Conservation (phyloP, 2,113 vertebrate genomes). For the Mugil cephalus region DNA sequence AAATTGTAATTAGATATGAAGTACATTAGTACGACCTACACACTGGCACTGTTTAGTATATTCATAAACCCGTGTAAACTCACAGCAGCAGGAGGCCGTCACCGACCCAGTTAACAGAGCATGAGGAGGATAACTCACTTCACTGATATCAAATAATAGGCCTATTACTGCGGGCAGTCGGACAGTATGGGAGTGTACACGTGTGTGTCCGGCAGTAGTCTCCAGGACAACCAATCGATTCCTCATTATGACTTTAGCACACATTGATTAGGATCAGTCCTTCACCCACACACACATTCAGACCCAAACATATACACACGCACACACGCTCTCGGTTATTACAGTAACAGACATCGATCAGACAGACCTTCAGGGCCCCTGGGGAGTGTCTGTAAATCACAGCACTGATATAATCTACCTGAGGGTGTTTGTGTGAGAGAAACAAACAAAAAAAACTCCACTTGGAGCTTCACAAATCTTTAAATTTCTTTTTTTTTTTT, state of each 20-base stretch:
- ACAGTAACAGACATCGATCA: conserved; percentile 75
- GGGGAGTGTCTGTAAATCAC: conserved; percentile 60
- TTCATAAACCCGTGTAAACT: background rate
- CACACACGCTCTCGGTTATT: conserved; percentile 34
- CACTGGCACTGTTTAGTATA: background rate
- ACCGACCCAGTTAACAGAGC: conserved; percentile 47
- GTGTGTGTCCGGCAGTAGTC: conserved; percentile 38
- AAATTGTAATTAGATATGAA: background rate
- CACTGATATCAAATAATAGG: conserved; percentile 68
- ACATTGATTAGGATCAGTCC: conserved; percentile 75
- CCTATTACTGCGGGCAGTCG: conserved; percentile 51
- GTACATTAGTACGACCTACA: background rate
- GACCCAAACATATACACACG: conserved; percentile 26
- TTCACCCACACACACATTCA: conserved; percentile 47
- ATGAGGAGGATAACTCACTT: conserved; percentile 51
- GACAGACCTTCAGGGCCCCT: conserved; percentile 52
- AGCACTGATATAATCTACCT: conserved; percentile 53
- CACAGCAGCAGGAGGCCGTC: conserved; percentile 26
- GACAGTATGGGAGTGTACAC: conserved; percentile 30
- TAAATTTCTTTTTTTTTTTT: conserved; percentile 7
- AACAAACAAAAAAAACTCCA: too few species aligned
- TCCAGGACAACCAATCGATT: conserved; percentile 75
- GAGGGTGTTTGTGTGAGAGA: background rate
- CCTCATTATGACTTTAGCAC: conserved; percentile 76
- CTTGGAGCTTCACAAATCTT: conserved; percentile 5